Percentiles rank a stretch among this genome's conserved stretches.
Conservation (phyloP, 2,888 invertebrate species). For the Spisula solida region DNA sequence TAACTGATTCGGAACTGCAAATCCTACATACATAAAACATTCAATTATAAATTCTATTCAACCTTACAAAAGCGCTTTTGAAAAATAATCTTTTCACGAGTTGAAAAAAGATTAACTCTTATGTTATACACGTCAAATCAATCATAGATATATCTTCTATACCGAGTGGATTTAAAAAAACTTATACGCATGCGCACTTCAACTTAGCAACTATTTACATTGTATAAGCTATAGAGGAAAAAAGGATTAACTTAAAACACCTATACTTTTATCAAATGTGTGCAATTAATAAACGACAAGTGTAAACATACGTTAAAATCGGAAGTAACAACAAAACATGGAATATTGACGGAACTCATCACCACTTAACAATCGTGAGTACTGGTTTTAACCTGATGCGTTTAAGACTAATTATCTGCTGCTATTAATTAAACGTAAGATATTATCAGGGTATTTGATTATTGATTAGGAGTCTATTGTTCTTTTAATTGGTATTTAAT, state of each 20-base stretch:
- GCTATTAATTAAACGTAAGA: background rate
- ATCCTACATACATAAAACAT: constrained; percentile 36
- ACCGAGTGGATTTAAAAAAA: constrained; percentile 40
- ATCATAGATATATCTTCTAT: constrained; percentile 23
- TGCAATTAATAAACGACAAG: background rate
- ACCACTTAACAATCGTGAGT: constrained; percentile 3
- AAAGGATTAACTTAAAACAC: constrained; percentile 56
- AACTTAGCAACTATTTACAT: constrained; percentile 73
- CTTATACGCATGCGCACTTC: constrained; percentile 63
- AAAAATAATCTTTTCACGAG: constrained; percentile 53
- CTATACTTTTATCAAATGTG: constrained; percentile 26
- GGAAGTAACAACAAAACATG: background rate
- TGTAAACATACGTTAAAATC: background rate
- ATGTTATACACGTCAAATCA: constrained; percentile 37
- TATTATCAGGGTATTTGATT: background rate
- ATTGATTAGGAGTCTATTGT: background rate
- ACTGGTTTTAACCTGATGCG: background rate
- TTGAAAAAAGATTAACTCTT: constrained; percentile 41
- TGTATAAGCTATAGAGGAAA: constrained; percentile 43
- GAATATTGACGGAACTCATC: background rate
- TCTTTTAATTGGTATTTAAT: constrained; percentile 2
- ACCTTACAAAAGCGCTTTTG: constrained; percentile 37
- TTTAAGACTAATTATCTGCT: constrained; percentile 12
- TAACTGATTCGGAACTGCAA: background rate
- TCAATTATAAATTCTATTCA: constrained; percentile 45